phyloP scores from a whole-genome alignment of 2,113 vertebrate genomes.

The Marmota flaviventris region DNA sequence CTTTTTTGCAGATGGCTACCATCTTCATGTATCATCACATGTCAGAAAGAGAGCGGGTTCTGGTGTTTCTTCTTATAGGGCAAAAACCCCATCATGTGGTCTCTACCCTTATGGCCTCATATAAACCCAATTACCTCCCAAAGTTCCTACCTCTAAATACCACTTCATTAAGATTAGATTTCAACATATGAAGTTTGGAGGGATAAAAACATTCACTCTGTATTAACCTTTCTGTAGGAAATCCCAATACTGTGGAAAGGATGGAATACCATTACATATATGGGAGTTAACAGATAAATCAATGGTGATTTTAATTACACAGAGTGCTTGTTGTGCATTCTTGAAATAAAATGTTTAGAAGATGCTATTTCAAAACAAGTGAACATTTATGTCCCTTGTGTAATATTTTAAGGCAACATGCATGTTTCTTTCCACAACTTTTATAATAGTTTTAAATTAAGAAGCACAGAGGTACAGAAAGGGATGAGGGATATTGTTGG shows the following conservation, averaged over 20 bases:
- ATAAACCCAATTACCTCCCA: neutral
- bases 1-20: neutral
- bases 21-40: neutral
- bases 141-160: neutral
- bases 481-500: neutral
- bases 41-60: neutral
- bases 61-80: neutral
- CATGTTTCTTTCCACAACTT: neutral
- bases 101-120: neutral
- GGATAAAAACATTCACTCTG: neutral
- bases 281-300: conserved; percentile 29
- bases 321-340: neutral
- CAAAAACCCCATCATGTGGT: neutral
- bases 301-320: conserved; percentile 6
- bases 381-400: neutral
- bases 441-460: conserved; percentile 38
- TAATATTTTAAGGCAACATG: neutral
- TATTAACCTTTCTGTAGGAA: neutral
- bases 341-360: neutral
- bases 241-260: neutral
- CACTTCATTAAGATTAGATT: neutral
- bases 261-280: neutral
- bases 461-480: neutral
- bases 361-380: conserved; percentile 39
- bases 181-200: neutral